Evolutionary conservation across 2,113 vertebrate genomes (phyloP), one percentile per base, ranked within the genome.

Genomic region (Eptesicus fuscus): DNA sequence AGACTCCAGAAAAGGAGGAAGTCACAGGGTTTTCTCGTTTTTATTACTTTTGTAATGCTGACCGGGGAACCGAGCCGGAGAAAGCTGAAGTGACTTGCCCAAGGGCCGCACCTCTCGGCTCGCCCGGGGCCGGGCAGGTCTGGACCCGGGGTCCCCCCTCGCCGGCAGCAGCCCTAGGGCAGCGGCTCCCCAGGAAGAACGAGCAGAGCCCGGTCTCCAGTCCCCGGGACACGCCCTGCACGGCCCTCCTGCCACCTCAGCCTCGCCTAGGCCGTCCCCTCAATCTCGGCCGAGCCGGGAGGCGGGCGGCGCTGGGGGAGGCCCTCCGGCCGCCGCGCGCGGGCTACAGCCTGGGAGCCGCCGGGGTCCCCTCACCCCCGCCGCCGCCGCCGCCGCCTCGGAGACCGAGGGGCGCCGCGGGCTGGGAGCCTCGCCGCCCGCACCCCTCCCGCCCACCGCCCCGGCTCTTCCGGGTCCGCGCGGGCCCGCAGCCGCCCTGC

Each of bases 401-500:
- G 42, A 56, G 42, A 9, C 51, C 11, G 1, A 30, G 32, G 20
- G 49, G 35, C 37, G 37, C 37, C 22, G 25, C 61, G 1, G 23
- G 73, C 73, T 44, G 17, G 9, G 56, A 32, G 28, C 82, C 28
- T 3, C 35, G 40, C 63, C 35, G 6, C 20, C 42, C 2, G 10
- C 51, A 20, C 0, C 42, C 20, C 47, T 7, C 49, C 51, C 42
- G 28, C 74, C 59, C 59, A 28, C 53, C n/a, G 23, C 69, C 3
- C 56, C 51, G 22, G 78, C 69, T 56, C 95, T 97, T 97, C 96
- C 96, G 96, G 96, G 94, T 97, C 65, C 95, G 35, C 63, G 80
- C 51, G 67, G 73, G 88, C 77, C 93, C 82, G 30, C 59, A 23
- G 79, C 76, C 88, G 25, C 71, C 53, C 59, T 2, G 89, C 79